These are phyloP conservation scores for Passer domesticus DNA, from an alignment of 2,113 vertebrate genomes.

Conservation along the genomic window DNA sequence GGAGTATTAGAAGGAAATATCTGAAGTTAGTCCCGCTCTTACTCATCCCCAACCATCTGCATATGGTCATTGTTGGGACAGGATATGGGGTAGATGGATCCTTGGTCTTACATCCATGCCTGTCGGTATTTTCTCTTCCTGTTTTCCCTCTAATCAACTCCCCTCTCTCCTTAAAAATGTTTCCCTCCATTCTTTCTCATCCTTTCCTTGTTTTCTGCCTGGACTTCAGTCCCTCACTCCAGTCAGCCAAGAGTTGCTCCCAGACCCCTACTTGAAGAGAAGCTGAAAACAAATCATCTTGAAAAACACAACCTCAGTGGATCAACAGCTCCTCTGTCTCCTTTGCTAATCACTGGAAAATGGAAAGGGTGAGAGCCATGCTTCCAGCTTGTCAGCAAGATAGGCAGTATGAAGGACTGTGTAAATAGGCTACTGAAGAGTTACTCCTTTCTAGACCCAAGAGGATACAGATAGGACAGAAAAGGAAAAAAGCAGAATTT, in stretches of 20 bases:
- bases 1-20: constrained; percentile 59
- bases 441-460: background rate
- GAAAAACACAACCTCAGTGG: background rate
- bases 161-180: constrained; percentile 32
- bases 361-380: background rate
- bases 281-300: background rate
- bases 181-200: constrained; percentile 60
- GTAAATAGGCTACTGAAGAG: background rate
- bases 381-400: background rate
- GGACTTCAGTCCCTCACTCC: background rate
- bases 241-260: background rate
- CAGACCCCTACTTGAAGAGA: background rate
- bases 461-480: background rate
- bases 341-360: background rate
- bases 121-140: constrained; percentile 61
- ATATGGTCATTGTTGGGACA: constrained; percentile 63
- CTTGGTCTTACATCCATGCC: constrained; percentile 37
- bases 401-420: background rate
- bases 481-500: background rate
- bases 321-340: background rate
- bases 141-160: constrained; percentile 51
- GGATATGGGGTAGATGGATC: constrained; percentile 53
- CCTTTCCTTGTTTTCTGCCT: constrained; percentile 39
- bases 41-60: constrained; percentile 62
- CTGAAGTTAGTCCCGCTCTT: constrained; percentile 29